These are phyloP conservation scores for Pleuronectes platessa DNA, from an alignment of 2,113 vertebrate species.

Conservation along the genomic window DNA sequence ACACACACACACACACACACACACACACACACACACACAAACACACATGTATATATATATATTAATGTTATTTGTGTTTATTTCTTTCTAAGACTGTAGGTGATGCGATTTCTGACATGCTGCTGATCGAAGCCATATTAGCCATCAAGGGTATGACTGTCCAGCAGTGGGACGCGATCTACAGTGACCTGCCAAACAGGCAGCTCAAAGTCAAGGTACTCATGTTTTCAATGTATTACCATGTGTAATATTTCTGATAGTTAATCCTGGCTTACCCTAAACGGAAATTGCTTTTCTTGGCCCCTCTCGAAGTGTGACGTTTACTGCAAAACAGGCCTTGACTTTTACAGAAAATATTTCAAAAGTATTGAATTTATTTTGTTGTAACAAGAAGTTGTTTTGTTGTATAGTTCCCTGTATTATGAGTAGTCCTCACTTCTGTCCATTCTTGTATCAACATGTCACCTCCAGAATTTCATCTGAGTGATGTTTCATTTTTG, in stretches of 20 bases:
- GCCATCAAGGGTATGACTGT: conserved; percentile 87
- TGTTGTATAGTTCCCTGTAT: background rate
- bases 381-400: background rate
- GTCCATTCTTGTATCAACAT: too few relatives aligned
- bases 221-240: background rate
- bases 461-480: too few relatives aligned
- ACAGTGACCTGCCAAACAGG: conserved; percentile 91
- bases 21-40: background rate
- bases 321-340: background rate
- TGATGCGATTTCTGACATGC: conserved; percentile 94
- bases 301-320: too few relatives aligned
- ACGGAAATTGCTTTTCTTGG: background rate
- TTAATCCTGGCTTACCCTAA: background rate
- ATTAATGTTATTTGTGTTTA: background rate
- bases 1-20: background rate
- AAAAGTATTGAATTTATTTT: background rate
- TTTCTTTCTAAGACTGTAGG: conserved; percentile 86
- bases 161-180: conserved; percentile 92
- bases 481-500: too few relatives aligned
- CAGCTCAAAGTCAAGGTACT: conserved; percentile 94
- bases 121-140: conserved; percentile 92
- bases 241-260: background rate
- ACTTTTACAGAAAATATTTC: background rate
- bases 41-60: background rate
- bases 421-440: background rate